Conservation (phyloP, 2,888 invertebrate species). For the Drosophila koepferae region DNA sequence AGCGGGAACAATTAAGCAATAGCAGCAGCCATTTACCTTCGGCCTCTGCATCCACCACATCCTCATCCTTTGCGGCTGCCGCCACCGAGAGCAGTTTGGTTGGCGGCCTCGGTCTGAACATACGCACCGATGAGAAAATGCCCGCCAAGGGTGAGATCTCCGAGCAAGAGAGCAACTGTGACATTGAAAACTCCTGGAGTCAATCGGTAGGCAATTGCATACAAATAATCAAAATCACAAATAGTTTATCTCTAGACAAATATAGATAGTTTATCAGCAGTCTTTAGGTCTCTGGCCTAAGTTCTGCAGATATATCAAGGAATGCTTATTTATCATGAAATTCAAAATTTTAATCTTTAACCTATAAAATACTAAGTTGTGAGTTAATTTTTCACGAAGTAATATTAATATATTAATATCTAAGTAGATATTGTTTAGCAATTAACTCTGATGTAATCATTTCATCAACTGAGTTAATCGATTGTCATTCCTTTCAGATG, state of each 20-base stretch:
- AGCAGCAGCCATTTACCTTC: conserved; percentile 68
- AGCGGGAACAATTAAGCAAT: conserved; percentile 76
- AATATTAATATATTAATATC: too few relatives aligned
- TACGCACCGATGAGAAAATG: conserved; percentile 94
- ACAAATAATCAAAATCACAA: background rate
- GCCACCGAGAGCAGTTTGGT: conserved; percentile 84
- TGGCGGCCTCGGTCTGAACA: conserved; percentile 87
- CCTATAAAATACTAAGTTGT: too few relatives aligned
- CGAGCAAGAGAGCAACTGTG: conserved; percentile 94
- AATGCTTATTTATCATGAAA: too few relatives aligned
- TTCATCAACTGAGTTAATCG: background rate
- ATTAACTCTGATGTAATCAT: too few relatives aligned
- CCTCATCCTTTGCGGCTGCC: conserved; percentile 82
- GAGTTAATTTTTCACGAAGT: too few relatives aligned
- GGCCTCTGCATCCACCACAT: conserved; percentile 77
- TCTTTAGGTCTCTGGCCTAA: too few relatives aligned
- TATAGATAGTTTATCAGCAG: too few relatives aligned
- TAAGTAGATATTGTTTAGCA: too few relatives aligned
- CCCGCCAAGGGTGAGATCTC: conserved; percentile 94
- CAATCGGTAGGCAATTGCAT: conserved; percentile 86
- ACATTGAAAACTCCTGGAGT: conserved; percentile 91
- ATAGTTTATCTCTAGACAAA: too few relatives aligned
- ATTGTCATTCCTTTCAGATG: conserved; percentile 63
- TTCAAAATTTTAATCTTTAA: too few relatives aligned
- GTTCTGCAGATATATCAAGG: too few relatives aligned